Base-by-base conservation (phyloP, 2,113 vertebrate genomes). In the Emydura subglobosa region DNA sequence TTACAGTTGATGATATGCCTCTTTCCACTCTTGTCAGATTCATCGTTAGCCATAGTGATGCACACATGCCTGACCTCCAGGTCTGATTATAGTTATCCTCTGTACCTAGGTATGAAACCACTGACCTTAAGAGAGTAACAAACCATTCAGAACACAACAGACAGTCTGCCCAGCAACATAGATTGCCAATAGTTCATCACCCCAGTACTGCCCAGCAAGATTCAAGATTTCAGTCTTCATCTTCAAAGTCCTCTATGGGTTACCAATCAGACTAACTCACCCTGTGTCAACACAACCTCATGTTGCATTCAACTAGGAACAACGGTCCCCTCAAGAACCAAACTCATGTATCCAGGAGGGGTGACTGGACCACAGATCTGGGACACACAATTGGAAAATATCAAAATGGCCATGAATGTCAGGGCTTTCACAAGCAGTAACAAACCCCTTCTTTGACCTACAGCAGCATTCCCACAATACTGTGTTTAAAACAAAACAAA, bases 391-490 rank as follows among this genome's bases (percentile, higher is more conserved):
- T 80, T 96, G 22, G 94, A 93, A 95, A 97, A 94, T 57, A 95
- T 3, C 93, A 47, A 57, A 83, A 91, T 83, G 1, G 96, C 92
- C 89, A 90, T 42, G 93, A 94, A 27, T 27, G 86, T 54, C 89
- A 92, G 3, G 82, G 86, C 65, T 96, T 95, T 79, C 86, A 83
- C 87, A 96, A 86, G 54, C 50, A 21, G 4, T 65, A 93, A 92
- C 88, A 96, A 94, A 92, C 81, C 86, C 90, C 34, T 90, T 96
- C 89, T 90, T 93, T 94, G 94, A 95, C 85, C 87, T 89, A 82
- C 79, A 93, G 55, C 74, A 89, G 68, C 34, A 50, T 88, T 72
- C n/a, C n/a, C 65, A 72, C 65, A 72, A 72, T 10, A 90, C 25
- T 47, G 13, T 8, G 21, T 25, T 89, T 85, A 86, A 95, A 91